These are phyloP conservation scores for Apodemia zela DNA, from an alignment of 2,888 invertebrate species.

Conservation along the genomic window DNA sequence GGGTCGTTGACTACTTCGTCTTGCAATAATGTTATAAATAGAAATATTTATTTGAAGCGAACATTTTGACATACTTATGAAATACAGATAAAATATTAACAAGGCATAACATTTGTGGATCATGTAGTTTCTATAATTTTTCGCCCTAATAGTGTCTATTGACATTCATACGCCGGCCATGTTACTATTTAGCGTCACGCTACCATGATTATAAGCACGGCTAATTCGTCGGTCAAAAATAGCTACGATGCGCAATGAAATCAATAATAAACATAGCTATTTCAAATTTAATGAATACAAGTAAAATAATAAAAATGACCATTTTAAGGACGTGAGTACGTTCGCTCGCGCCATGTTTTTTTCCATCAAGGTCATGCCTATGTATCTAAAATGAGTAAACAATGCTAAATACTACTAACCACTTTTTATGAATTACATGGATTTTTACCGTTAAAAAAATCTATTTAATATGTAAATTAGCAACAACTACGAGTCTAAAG, in stretches of 20 bases:
- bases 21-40: slow-evolving; percentile 15
- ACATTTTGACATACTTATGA: slow-evolving; percentile 29
- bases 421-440: background rate
- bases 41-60: slow-evolving; percentile 13
- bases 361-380: slow-evolving; percentile 74
- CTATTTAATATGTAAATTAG: background rate
- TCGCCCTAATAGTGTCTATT: slow-evolving; percentile 27
- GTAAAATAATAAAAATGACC: slow-evolving; percentile 42
- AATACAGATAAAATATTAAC: slow-evolving; percentile 1
- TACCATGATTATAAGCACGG: slow-evolving; percentile 56
- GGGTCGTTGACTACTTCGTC: slow-evolving; percentile 66
- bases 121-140: slow-evolving; percentile 10
- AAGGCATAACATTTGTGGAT: background rate
- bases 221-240: slow-evolving; percentile 59
- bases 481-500: background rate
- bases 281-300: slow-evolving; percentile 33
- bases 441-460: background rate
- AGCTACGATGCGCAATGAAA: slow-evolving; percentile 54
- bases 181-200: slow-evolving; percentile 74
- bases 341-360: slow-evolving; percentile 77
- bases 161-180: slow-evolving; percentile 67
- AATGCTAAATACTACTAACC: slow-evolving; percentile 48
- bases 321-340: slow-evolving; percentile 56
- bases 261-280: slow-evolving; percentile 45
- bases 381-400: slow-evolving; percentile 74